Conservation (phyloP, 2,888 invertebrate genomes). For the Agriopis aurantiaria region DNA sequence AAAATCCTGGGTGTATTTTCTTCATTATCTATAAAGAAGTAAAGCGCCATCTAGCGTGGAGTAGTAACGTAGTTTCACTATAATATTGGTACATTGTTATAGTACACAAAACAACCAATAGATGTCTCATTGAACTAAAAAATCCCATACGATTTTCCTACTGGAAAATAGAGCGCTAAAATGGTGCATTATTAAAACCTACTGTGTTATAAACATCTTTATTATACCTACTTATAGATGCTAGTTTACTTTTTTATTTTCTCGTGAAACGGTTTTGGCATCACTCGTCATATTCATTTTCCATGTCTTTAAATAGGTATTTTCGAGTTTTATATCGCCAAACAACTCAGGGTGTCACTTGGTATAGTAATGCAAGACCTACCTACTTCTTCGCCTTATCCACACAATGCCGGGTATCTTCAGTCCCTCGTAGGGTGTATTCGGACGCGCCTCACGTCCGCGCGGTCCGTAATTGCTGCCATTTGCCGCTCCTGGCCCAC, state of each 20-base stretch:
- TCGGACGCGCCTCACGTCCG: conserved; percentile 77
- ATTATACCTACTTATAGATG: no score
- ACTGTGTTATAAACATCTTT: no score
- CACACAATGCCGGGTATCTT: conserved; percentile 50
- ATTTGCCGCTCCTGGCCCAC: conserved; percentile 75
- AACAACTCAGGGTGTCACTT: not conserved
- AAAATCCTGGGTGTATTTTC: conserved; percentile 9
- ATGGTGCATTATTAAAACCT: conserved; percentile 8
- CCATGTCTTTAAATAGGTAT: no score
- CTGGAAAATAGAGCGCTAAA: conserved; percentile 37
- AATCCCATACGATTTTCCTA: conserved; percentile 33
- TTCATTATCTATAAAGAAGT: not conserved
- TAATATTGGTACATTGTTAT: not conserved
- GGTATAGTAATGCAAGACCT: not conserved
- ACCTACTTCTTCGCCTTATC: conserved; percentile 50
- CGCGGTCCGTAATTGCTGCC: conserved; percentile 83
- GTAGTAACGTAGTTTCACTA: conserved; percentile 44
- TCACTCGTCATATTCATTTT: no score
- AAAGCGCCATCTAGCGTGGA: conserved; percentile 54
- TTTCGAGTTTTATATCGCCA: no score
- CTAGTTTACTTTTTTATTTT: no score
- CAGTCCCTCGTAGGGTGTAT: conserved; percentile 56
- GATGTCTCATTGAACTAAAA: conserved; percentile 46
- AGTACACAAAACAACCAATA: conserved; percentile 25
- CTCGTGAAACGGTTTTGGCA: no score